Percentiles rank a stretch among this genome's conserved stretches.
These are phyloP conservation scores for Papilio machaon DNA, from an alignment of 1,140 invertebrate species.

Conservation along the genomic window DNA sequence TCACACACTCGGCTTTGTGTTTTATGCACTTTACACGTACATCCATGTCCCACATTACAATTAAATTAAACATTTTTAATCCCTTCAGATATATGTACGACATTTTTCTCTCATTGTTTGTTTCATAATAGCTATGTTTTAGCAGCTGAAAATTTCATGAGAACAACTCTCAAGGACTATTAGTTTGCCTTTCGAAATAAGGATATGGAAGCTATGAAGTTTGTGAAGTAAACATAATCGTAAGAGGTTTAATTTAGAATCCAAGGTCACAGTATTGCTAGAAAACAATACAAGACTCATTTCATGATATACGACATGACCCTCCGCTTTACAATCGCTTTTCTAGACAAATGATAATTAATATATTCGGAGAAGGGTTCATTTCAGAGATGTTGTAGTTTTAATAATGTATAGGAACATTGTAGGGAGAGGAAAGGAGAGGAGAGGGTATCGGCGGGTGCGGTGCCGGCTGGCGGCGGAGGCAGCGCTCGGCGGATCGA, in stretches of 20 bases:
- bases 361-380: neutral
- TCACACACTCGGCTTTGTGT: slow-evolving; percentile 17
- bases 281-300: neutral
- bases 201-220: neutral
- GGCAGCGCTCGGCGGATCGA: slow-evolving; percentile 59
- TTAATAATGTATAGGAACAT: slow-evolving; percentile 40
- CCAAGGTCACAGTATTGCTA: neutral
- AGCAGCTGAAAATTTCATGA: neutral
- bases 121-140: neutral
- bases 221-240: neutral
- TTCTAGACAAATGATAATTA: neutral
- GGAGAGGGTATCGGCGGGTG: slow-evolving; percentile 53
- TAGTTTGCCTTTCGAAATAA: neutral
- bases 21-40: slow-evolving; percentile 1
- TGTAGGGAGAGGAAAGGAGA: slow-evolving; percentile 50
- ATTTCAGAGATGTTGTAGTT: neutral
- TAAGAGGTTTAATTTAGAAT: neutral
- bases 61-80: neutral
- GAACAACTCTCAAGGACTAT: neutral
- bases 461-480: slow-evolving; percentile 45
- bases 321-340: neutral
- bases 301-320: neutral
- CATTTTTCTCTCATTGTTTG: neutral
- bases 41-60: neutral
- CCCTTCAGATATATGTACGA: neutral